phyloP scores from a whole-genome alignment of 2,113 vertebrate genomes.

The Sitta europaea region DNA sequence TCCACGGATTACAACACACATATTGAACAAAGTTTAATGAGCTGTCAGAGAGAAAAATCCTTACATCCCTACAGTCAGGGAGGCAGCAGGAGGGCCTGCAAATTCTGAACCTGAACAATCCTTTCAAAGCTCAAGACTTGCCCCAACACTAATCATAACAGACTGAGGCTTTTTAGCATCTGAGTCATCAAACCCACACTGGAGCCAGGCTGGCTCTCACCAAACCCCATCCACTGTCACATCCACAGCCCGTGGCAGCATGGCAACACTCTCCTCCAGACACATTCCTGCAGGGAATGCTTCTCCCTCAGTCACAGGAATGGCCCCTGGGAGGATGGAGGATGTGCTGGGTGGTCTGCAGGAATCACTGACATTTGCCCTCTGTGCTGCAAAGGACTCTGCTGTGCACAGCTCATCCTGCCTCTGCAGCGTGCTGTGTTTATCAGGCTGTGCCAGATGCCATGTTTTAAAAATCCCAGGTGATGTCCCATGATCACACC shows the following conservation, averaged over 20 bases:
- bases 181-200: neutral
- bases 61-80: neutral
- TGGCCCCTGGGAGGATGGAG: neutral
- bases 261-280: neutral
- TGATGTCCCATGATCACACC: neutral
- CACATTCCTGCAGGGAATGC: neutral
- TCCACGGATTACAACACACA: neutral
- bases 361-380: neutral
- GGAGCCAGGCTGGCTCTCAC: neutral
- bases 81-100: neutral
- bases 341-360: neutral
- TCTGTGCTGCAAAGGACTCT: neutral
- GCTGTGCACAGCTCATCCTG: neutral
- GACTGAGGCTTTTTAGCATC: neutral
- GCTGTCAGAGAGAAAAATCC: neutral
- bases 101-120: neutral
- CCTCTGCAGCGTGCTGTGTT: neutral
- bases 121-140: neutral
- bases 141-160: neutral
- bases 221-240: neutral
- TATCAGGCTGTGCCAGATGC: neutral
- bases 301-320: neutral
- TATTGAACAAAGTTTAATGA: slow-evolving; percentile 2
- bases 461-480: neutral
- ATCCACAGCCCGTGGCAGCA: neutral